Evolutionary conservation across 2,888 invertebrate species (phyloP), one percentile per base, ranked within the genome.

Genomic region (Merodon equestris): DNA sequence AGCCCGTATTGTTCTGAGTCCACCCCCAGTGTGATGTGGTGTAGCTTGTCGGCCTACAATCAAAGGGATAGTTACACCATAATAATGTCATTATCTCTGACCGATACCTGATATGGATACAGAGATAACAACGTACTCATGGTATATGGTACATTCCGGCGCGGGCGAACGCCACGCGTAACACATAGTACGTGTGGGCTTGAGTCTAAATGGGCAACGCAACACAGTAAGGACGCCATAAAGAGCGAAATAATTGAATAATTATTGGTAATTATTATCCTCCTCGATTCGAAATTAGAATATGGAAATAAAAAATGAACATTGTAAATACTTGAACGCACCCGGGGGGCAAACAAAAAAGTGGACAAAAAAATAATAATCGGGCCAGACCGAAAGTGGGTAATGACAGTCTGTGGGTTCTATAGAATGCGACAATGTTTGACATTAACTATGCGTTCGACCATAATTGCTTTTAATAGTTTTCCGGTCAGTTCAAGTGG

Each of bases 41-140:
- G n/a, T n/a, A n/a, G n/a, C n/a, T n/a, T n/a, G n/a, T n/a, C 47
- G 60, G 56, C 67, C 34, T 56, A 14, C 61, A 74, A 54, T 79
- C 77, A 73, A 79, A 74, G 58, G 64, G 68, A 68, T 56, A 58
- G 73, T 79, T 74, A 64, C 74, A 70, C 74, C 64, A 56, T 79
- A 74, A 79, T 74, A 70, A 79, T 79, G 74, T 74, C 64, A 79
- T 79, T 79, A 79, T 79, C 27, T 27, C 79, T 74, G 68, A 68
- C 56, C 64, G 68, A 54, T 68, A 73, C 66, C 34, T 48, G 51
- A 51, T 67, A 63, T 19, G 63, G 19, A 61, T 74, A 68, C 48
- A 54, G 27, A 44, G 17, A 36, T 56, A 38, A 27, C 12, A 15
- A 36, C 27, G 18, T 36, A 27, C 47, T 42, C 12, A 47, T 63